phyloP scores from a whole-genome alignment of 2,888 invertebrate species.

The Chrysomela aeneicollis region DNA sequence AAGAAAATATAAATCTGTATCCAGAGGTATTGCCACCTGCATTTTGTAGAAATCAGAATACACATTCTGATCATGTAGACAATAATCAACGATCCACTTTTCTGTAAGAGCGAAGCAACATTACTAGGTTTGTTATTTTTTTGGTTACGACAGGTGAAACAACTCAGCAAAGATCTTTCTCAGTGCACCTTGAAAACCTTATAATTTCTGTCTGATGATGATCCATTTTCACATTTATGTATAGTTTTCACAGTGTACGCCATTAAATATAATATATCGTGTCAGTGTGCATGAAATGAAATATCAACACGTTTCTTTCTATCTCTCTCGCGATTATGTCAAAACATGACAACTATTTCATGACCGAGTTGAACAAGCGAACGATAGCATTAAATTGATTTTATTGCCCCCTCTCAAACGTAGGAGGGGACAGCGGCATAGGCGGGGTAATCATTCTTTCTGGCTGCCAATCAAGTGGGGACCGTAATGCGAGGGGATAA shows the following conservation, averaged over 20 bases:
- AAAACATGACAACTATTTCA: constrained; percentile 49
- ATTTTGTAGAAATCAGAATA: too few species aligned
- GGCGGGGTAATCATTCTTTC: constrained; percentile 57
- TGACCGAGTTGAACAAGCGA: constrained; percentile 50
- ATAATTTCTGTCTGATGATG: too few species aligned
- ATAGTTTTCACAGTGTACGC: constrained; percentile 31
- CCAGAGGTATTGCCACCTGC: too few species aligned
- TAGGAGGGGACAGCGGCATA: constrained; percentile 55
- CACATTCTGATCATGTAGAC: too few species aligned
- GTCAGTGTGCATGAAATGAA: constrained; percentile 27
- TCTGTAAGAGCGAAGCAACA: too few species aligned
- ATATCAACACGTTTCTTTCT: constrained; percentile 36
- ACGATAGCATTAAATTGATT: constrained; percentile 63
- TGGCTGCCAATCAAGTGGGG: constrained; percentile 57
- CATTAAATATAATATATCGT: background rate
- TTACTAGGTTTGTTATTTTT: too few species aligned
- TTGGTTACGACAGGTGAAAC: too few species aligned
- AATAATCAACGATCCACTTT: too few species aligned
- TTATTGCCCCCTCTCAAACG: constrained; percentile 59
- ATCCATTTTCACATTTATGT: too few species aligned
- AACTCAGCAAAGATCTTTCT: too few species aligned
- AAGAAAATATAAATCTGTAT: too few species aligned
- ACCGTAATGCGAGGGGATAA: constrained; percentile 43
- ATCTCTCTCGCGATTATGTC: constrained; percentile 47
- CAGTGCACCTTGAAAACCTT: too few species aligned